Evolutionary conservation across 1,140 invertebrate genomes (phyloP).

Genomic region (Acromyrmex charruanus): DNA sequence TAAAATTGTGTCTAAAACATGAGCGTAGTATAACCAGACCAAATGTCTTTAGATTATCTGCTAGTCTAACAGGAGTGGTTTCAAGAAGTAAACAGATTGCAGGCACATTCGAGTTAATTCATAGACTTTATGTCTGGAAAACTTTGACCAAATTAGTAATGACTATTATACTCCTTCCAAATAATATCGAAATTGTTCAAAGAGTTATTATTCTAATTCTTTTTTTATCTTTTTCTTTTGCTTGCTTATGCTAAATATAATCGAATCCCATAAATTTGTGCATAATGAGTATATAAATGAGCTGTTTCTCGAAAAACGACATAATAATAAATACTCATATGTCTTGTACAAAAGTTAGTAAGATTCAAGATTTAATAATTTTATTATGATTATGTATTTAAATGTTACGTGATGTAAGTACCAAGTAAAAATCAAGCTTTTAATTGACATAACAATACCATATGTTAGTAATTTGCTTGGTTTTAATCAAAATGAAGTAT

Average conservation of each 20-base stretch:
- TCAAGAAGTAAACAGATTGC: slow-evolving; percentile 85
- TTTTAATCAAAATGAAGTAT: not conserved
- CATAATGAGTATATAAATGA: slow-evolving; percentile 54
- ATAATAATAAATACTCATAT: not conserved
- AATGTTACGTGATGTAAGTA: slow-evolving; percentile 10
- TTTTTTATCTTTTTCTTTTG: slow-evolving; percentile 32
- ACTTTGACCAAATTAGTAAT: slow-evolving; percentile 77
- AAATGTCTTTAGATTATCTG: slow-evolving; percentile 84
- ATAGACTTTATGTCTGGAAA: slow-evolving; percentile 79
- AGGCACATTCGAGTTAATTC: slow-evolving; percentile 86
- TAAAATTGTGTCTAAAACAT: slow-evolving; percentile 33
- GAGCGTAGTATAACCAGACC: slow-evolving; percentile 70
- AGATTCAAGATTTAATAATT: not conserved
- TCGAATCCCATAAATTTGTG: slow-evolving; percentile 44
- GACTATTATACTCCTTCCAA: slow-evolving; percentile 78
- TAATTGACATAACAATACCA: not conserved
- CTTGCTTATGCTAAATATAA: slow-evolving; percentile 18
- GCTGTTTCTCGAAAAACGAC: not conserved
- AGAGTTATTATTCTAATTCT: slow-evolving; percentile 43
- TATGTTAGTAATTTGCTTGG: not conserved
- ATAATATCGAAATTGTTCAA: slow-evolving; percentile 52
- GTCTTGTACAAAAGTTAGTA: not conserved
- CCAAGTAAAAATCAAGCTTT: slow-evolving; percentile 21
- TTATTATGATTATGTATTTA: not conserved
- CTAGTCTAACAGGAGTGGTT: slow-evolving; percentile 85